Evolutionary conservation across 1,140 invertebrate genomes (phyloP), one percentile per base, ranked within the genome.

Genomic region (Pseudomyrmex pallidus): DNA sequence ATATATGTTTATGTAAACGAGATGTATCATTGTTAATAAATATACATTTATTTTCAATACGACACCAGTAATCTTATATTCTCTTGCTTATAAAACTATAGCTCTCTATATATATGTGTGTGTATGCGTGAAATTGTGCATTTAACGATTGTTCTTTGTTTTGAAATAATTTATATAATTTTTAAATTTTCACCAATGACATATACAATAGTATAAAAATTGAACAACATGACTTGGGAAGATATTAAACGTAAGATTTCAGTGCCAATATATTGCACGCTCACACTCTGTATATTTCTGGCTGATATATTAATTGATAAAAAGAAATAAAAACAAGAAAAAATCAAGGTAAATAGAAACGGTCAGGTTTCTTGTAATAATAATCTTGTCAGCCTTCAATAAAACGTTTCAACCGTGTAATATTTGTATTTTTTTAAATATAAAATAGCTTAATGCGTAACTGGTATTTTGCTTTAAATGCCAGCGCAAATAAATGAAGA

Each of bases 241-340:
- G 35, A 82, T 0, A 84, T 88, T 52, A 88, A 88, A 73, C n/a
- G 59, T 10, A 87, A 87, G 44, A 59, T 83, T 15, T 73, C 83
- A 7, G 44, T 87, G 13, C 73, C 74, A 63, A 59, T 87, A 83
- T 88, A 72, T 80, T 50, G 68, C 2, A 52, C 20, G 13, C 59
- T 85, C 48, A 54, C 80, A 35, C 46, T 84, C 2, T 64, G 68
- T 46, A 62, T 50, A n/a, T 82, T 82, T 20, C n/a, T 82, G 13
- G 22, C 46, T 17, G 46, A 82, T 73, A 50, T 72, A 44, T 48
- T 78, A 48, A 46, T 57, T 48, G 48, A 70, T 2, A 35, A 68
- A 1, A 59, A 59, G 46, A 78, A 68, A 57, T 70, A 57, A 57
- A 68, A 22, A 9, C 5, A 52, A 13, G 46, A 77, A 78, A n/a